Evolutionary conservation across 2,888 invertebrate species (phyloP), one percentile per base, ranked within the genome.

Genomic region (Liposcelis brunnea): DNA sequence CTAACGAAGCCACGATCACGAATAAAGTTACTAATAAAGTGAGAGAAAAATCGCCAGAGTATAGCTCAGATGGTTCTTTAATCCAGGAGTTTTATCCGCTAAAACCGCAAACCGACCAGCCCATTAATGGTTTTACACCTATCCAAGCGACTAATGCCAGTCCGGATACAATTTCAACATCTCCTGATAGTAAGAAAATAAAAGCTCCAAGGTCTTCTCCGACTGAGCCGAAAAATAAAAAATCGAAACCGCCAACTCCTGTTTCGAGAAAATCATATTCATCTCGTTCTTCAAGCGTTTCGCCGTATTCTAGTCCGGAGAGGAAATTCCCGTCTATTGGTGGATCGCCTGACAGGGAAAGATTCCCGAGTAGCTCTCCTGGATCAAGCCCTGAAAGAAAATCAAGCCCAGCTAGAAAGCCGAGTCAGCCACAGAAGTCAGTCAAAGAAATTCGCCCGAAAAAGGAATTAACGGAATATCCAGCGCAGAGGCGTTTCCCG

Each of bases 61-160:
- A 57, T 46, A 56, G 56, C 43, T 58, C 58, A 6, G 58, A 57
- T 49, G 58, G 57, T 1, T 58, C 58, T 8, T 51, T 58, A 7
- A 53, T 50, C 4, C 54, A 52, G 38, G 58, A 58, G 49, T 35
- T 57, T 2, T 49, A 49, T n/a, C n/a, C n/a, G n/a, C 50, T 44
- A 19, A 43, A 42, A 21, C 21, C 31, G 31, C 14, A 33, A 44
- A 10, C 33, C 31, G 7, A 42, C 11, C 42, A 42, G 21, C 16
- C 21, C 18, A 31, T 15, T 21, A 26, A 26, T 10, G 15, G 31
- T 18, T 58, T 58, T 37, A 52, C 53, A 12, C 58, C 58, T 7
- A 55, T 58, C 8, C 55, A 55, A 36, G 37, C 12, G 16, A 47
- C 43, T 48, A 32, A 53, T 54, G 45, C 49, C 52, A 42, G 52